Conservation (phyloP, 1,140 invertebrate species). For the Adoxophyes honmai region DNA sequence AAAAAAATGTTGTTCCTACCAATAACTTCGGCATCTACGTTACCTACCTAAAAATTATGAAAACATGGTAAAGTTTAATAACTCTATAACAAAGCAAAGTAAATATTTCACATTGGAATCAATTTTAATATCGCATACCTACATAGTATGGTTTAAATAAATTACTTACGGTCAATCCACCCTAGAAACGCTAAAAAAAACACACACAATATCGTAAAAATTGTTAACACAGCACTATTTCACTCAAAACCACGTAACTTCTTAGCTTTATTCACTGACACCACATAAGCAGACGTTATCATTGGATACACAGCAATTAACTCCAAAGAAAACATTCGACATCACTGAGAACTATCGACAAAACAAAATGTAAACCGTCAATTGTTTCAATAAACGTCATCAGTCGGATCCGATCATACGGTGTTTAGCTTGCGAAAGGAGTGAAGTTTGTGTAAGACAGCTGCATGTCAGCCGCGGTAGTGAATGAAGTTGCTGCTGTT, state of each 20-base stretch:
- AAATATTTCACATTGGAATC: too few species aligned
- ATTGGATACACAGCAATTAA: too few species aligned
- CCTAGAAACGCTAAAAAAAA: neutral
- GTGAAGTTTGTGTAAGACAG: slow-evolving; percentile 45
- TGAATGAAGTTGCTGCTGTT: slow-evolving; percentile 64
- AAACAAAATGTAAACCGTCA: slow-evolving; percentile 53
- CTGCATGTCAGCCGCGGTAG: slow-evolving; percentile 36
- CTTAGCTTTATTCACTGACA: too few species aligned
- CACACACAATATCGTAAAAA: neutral
- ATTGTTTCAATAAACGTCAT: slow-evolving; percentile 63
- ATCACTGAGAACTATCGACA: slow-evolving; percentile 47
- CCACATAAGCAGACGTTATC: neutral
- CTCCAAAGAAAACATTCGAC: slow-evolving; percentile 15
- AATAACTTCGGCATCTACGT: too few species aligned
- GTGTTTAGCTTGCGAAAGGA: slow-evolving; percentile 35
- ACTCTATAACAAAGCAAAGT: too few species aligned
- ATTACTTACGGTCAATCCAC: neutral
- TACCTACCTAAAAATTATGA: too few species aligned
- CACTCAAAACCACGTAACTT: neutral
- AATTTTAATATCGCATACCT: too few species aligned
- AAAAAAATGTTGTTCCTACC: too few species aligned
- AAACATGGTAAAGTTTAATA: too few species aligned
- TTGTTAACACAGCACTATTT: neutral
- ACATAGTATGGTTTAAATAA: too few species aligned
- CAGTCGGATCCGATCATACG: slow-evolving; percentile 40